Percentiles rank a stretch among this genome's conserved stretches.
These are phyloP conservation scores for Ia io DNA, from an alignment of 2,113 vertebrate species.

Conservation along the genomic window DNA sequence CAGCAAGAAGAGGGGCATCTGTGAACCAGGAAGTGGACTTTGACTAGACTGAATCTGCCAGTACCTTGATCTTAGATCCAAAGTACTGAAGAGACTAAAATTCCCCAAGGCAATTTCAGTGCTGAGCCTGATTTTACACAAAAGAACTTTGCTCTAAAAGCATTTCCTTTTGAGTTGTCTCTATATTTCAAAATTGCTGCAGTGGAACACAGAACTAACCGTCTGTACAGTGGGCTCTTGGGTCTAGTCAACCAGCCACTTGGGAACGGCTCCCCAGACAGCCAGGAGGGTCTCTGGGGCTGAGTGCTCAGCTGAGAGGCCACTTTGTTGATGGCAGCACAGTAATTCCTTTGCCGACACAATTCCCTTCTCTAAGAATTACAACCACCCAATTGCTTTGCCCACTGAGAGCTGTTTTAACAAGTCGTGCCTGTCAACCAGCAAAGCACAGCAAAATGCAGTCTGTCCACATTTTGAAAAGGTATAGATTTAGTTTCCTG, in stretches of 20 bases:
- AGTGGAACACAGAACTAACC: not conserved
- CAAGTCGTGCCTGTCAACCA: not conserved
- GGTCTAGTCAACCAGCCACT: not conserved
- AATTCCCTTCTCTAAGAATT: not conserved
- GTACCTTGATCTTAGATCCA: not conserved
- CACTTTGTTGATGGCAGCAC: not conserved
- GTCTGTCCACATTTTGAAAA: not conserved
- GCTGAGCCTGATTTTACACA: not conserved
- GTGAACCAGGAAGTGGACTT: not conserved
- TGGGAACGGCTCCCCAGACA: not conserved
- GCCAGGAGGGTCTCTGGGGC: not conserved
- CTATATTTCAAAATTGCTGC: not conserved
- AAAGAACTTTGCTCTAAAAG: not conserved
- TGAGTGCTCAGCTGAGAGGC: not conserved
- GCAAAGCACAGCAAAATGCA: not conserved
- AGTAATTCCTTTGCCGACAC: not conserved
- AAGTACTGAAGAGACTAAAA: not conserved
- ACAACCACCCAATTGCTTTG: not conserved
- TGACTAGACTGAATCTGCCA: not conserved
- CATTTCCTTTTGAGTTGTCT: not conserved
- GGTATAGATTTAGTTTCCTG: not conserved
- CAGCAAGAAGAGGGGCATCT: not conserved
- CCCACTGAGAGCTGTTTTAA: not conserved
- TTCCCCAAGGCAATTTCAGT: not conserved
- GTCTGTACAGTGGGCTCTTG: not conserved